phyloP scores from a whole-genome alignment of 2,888 invertebrate species.

The Stenoptilia bipunctidactyla region DNA sequence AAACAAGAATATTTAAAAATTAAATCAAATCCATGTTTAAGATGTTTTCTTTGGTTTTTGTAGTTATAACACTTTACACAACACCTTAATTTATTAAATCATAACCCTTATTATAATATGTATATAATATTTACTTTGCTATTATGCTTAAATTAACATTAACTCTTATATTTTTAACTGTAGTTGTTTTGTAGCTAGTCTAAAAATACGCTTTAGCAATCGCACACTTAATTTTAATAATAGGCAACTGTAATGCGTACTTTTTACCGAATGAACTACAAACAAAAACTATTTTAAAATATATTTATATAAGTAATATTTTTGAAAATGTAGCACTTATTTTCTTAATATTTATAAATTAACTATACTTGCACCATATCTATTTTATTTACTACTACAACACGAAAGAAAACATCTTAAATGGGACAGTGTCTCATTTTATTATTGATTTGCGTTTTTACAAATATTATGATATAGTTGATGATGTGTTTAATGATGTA shows the following conservation, averaged over 20 bases:
- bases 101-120: conserved; percentile 15
- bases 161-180: conserved; percentile 17
- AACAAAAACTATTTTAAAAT: conserved; percentile 31
- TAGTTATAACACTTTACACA: not conserved
- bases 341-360: conserved; percentile 48
- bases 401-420: conserved; percentile 67
- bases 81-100: not conserved
- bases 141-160: conserved; percentile 35
- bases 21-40: conserved; percentile 32
- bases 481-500: conserved; percentile 18
- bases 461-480: conserved; percentile 21
- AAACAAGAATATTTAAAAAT: too few relatives aligned
- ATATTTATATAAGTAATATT: conserved; percentile 29
- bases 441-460: conserved; percentile 37
- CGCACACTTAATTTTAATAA: conserved; percentile 47
- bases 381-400: conserved; percentile 34
- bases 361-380: conserved; percentile 40
- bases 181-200: conserved; percentile 37
- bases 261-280: conserved; percentile 40
- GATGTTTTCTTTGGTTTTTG: conserved; percentile 47
- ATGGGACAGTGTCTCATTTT: conserved; percentile 24
- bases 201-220: conserved; percentile 44
- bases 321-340: conserved; percentile 38
- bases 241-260: conserved; percentile 68
- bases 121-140: conserved; percentile 16